Evolutionary conservation across 2,113 vertebrate species (phyloP), one percentile per base, ranked within the genome.

Genomic region (Myotis yumanensis): DNA sequence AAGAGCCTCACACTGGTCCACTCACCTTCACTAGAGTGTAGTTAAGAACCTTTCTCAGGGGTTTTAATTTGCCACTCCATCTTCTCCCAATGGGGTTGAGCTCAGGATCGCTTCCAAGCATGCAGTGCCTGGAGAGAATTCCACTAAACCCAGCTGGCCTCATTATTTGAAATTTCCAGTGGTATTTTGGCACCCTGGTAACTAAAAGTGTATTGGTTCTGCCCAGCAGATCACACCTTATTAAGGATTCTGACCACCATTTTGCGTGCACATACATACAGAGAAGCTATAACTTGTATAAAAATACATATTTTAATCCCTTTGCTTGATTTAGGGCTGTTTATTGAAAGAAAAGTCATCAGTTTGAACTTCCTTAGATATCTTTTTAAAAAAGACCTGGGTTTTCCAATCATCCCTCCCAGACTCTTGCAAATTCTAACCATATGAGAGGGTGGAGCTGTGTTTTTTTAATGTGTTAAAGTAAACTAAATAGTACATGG

Each of bases 381-480:
- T 62, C 52, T 86, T 83, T 87, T 43, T 18, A 85, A 95, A 85
- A 91, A 59, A 90, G 75, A 68, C 14, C 28, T 48, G n/a, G 5
- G 72, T 86, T 88, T 95, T 88, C 54, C 43, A 86, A 90, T 69
- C 22, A 87, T 80, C 5, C 52, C 57, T 86, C 66, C 51, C 46
- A 77, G 68, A 87, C 5, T n/a, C 89, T 94, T 89, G 16, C 64
- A 91, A 94, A 97, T 64, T 85, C 80, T 88, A 79, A 96, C 64
- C 43, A 16, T 40, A 64, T 72, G 40, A 89, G 54, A 91, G 32
- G 90, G 28, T 90, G 5, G 15, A 89, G 52, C 37, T 85, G 8
- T 72, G 66, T 62, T 84, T 93, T 93, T 83, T 86, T 64, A 84
- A 86, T 82, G 18, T 68, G 23, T 52, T 85, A 43, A 81, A 75